phyloP scores from a whole-genome alignment of 1,140 invertebrate species.

The Bombus confusus region DNA sequence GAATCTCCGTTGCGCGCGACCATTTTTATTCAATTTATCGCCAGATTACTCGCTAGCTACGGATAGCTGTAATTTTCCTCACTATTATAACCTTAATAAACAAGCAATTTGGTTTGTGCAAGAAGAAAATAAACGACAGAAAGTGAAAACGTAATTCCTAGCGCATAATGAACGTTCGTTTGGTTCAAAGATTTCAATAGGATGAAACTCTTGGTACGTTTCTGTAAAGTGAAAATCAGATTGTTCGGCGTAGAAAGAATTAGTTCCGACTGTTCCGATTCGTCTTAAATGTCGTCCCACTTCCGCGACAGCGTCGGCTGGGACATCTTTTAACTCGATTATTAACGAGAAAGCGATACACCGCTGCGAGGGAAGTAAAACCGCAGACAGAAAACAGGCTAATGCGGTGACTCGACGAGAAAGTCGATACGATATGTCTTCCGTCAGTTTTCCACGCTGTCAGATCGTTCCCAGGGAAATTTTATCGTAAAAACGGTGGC shows the following conservation, averaged over 20 bases:
- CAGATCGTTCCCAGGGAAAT: conserved; percentile 41
- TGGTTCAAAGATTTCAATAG: too few relatives aligned
- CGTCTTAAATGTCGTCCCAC: background rate
- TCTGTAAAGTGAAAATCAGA: background rate
- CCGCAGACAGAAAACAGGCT: conserved; percentile 49
- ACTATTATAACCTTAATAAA: too few relatives aligned
- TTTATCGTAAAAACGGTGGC: conserved; percentile 42
- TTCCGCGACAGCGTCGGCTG: background rate
- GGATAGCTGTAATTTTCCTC: background rate
- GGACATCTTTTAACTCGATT: conserved; percentile 33
- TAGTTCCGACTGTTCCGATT: background rate
- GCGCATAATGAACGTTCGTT: background rate
- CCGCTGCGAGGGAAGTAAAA: conserved; percentile 12
- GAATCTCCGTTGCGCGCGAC: background rate
- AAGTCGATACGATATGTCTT: conserved; percentile 50
- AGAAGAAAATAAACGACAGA: background rate
- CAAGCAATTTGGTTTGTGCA: too few relatives aligned
- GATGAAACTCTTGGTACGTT: background rate
- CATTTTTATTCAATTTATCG: background rate
- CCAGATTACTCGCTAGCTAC: background rate
- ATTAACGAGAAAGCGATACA: conserved; percentile 49
- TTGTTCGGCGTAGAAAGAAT: background rate
- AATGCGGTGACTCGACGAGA: conserved; percentile 48
- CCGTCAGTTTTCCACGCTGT: conserved; percentile 51
- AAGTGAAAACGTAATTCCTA: too few relatives aligned